These are phyloP conservation scores for Falcunculus frontatus DNA, from an alignment of 2,113 vertebrate genomes.

Conservation along the genomic window DNA sequence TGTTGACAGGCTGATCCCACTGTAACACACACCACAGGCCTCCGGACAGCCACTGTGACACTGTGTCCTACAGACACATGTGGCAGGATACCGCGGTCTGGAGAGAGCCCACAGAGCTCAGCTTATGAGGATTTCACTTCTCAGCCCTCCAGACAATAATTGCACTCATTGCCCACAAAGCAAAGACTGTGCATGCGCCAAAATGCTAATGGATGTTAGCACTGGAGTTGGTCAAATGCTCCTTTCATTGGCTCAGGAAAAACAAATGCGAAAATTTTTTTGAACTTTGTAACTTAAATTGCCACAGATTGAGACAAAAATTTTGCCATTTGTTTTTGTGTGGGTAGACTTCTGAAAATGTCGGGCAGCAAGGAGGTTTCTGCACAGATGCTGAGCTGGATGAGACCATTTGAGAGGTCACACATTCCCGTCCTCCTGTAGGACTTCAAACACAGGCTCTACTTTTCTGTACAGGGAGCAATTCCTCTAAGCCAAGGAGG, in stretches of 20 bases:
- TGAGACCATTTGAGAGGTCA: background rate
- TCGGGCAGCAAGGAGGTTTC: background rate
- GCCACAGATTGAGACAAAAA: background rate
- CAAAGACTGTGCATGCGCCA: background rate
- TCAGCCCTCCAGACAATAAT: background rate
- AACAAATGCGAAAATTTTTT: background rate
- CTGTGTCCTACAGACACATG: accelerated
- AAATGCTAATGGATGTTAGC: background rate
- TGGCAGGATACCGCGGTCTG: background rate
- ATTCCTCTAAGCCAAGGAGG: background rate
- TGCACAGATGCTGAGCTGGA: background rate
- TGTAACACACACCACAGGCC: accelerated
- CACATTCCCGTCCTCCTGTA: background rate
- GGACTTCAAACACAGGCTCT: background rate
- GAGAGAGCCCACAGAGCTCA: background rate
- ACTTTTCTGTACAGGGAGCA: background rate
- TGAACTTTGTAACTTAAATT: background rate
- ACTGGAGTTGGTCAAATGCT: accelerated
- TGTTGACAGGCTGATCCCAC: background rate
- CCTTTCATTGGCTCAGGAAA: background rate
- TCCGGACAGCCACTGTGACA: background rate
- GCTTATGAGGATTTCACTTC: background rate
- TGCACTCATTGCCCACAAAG: background rate
- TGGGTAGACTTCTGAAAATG: background rate
- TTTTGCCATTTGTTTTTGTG: conserved; percentile 5